A percentile compares a stretch with the other conserved stretches of the same genome.
Conservation (phyloP, 2,797 vertebrate genomes). For the Liasis olivaceus region DNA sequence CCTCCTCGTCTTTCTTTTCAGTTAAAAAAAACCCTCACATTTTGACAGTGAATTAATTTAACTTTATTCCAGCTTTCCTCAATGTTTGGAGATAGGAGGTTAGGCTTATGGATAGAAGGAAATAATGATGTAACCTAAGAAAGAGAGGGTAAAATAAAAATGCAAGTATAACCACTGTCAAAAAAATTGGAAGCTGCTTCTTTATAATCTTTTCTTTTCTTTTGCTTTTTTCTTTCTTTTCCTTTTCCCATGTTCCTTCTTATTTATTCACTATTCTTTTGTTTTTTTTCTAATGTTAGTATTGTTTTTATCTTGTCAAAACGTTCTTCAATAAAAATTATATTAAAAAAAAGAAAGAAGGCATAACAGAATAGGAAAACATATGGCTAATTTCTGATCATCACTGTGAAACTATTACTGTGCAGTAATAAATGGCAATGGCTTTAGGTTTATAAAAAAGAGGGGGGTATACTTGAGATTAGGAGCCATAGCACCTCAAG, state of each 20-base stretch:
- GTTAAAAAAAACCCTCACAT: neutral
- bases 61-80: neutral
- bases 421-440: neutral
- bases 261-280: neutral
- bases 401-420: neutral
- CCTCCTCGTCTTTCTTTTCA: too few species aligned
- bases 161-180: neutral
- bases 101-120: neutral
- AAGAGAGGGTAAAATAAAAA: neutral
- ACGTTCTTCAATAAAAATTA: neutral
- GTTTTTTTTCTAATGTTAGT: neutral
- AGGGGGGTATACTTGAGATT: too few species aligned
- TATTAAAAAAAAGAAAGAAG: neutral
- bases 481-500: neutral
- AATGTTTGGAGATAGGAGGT: neutral
- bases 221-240: too few species aligned
- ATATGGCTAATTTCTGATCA: neutral
- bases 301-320: neutral
- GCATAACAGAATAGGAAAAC: neutral
- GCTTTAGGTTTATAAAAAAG: too few species aligned
- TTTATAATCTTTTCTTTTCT: too few species aligned
- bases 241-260: neutral
- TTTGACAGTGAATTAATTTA: neutral
- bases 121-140: neutral
- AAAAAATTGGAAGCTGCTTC: neutral